Evolutionary conservation across 2,797 vertebrate species (phyloP), one percentile per base, ranked within the genome.

Genomic region (Sciurus carolinensis): DNA sequence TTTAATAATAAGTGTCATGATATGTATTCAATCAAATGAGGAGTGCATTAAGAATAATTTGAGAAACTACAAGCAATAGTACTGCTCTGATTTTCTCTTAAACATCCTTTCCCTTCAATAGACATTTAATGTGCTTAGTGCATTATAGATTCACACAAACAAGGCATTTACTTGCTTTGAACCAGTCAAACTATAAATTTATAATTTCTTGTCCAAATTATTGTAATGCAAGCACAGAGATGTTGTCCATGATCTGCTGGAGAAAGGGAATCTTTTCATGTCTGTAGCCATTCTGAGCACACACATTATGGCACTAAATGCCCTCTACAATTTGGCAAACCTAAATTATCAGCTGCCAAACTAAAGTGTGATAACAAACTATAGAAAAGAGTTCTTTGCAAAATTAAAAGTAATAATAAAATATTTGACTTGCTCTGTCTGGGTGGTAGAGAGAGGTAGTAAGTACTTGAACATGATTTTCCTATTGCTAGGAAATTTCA

Each of bases 391-490:
- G 57, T 6, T 75, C 71, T 5, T 69, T 64, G 6, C 13, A 93
- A 89, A 97, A 67, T 67, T 77, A 47, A 72, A 93, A 81, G 15
- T 14, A 71, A 42, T 73, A 54, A 80, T 47, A 64, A 90, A 83
- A 66, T 14, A 75, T 36, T 86, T 77, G 33, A 79, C 20, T 75
- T 36, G 71, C 4, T 79, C 6, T 42, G 30, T 3, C 73, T 75
- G 13, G 17, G 30, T 75, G 62, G 30, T 86, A 67, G 71, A 66
- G 52, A 93, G 20, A 71, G 26, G 18, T 76, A 66, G 85, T 95
- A 76, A 84, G 52, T 76, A 26, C 15, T 77, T 71, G 22, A 94
- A 71, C n/a, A 87, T 7, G 80, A 11, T 62, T 81, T 94, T 54
- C 26, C 93, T 59, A 86, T 36, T 24, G 52, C 47, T 66, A 52